phyloP scores from a whole-genome alignment of 2,888 invertebrate genomes.

The Xestia c-nigrum region DNA sequence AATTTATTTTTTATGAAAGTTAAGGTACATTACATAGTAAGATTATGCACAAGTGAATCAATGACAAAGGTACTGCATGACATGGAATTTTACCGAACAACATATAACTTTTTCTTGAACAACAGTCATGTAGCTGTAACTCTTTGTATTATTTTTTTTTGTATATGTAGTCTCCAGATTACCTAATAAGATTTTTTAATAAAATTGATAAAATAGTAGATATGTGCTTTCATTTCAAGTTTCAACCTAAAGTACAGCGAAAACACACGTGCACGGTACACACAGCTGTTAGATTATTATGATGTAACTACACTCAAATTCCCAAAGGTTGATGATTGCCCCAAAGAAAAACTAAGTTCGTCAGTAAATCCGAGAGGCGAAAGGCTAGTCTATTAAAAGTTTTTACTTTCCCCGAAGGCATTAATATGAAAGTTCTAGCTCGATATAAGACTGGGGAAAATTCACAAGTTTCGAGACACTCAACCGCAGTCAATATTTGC shows the following conservation, averaged over 20 bases:
- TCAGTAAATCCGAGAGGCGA: constrained; percentile 55
- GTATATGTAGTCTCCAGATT: constrained; percentile 58
- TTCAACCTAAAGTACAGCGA: background rate
- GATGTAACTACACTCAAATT: constrained; percentile 21
- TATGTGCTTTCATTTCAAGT: constrained; percentile 19
- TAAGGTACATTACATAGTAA: constrained; percentile 65
- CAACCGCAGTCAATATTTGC: constrained; percentile 80
- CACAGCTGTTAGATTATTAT: background rate
- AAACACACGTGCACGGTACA: background rate
- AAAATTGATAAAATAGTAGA: constrained; percentile 49
- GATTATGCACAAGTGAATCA: constrained; percentile 69
- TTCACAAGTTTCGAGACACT: constrained; percentile 73
- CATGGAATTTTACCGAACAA: constrained; percentile 14
- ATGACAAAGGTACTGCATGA: constrained; percentile 52
- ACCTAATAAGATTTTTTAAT: constrained; percentile 65
- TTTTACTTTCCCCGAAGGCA: constrained; percentile 64
- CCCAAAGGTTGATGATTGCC: constrained; percentile 43
- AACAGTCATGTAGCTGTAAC: constrained; percentile 49
- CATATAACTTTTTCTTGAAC: constrained; percentile 18
- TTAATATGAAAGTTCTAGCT: constrained; percentile 69
- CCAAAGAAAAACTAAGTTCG: constrained; percentile 59
- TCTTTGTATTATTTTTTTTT: constrained; percentile 62
- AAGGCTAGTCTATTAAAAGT: constrained; percentile 68
- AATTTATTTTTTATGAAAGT: constrained; percentile 71
- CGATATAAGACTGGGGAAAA: constrained; percentile 70